Percentiles rank a stretch among this genome's conserved stretches.
These are phyloP conservation scores for Diplosoma virens DNA, from an alignment of 23 tunicate genomes.

Conservation along the genomic window DNA sequence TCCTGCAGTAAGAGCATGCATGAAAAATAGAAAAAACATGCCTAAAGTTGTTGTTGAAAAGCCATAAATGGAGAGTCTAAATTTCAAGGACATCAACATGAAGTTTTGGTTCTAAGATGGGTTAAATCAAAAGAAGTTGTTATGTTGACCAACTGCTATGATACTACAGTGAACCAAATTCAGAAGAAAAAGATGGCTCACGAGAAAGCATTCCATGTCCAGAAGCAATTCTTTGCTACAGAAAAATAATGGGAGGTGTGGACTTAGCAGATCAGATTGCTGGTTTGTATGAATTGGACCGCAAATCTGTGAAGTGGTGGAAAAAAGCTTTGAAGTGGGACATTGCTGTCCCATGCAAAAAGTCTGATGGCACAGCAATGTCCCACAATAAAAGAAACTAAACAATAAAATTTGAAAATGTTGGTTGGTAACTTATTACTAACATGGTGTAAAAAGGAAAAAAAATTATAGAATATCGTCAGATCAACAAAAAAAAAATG, in stretches of 20 bases:
- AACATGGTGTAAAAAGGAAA: constrained; percentile 9
- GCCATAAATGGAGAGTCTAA: constrained; percentile 27
- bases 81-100: constrained; percentile 20
- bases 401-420: not conserved
- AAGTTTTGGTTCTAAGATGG: constrained; percentile 12
- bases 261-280: not conserved
- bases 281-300: not conserved
- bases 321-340: constrained; percentile 11
- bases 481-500: no score
- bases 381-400: constrained; percentile 22
- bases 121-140: constrained; percentile 17
- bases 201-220: not conserved
- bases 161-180: constrained; percentile 18
- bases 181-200: constrained; percentile 1
- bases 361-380: constrained; percentile 23
- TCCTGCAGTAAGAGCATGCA: constrained; percentile 31
- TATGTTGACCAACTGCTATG: constrained; percentile 27
- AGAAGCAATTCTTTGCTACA: not conserved
- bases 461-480: constrained; percentile 20
- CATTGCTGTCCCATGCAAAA: constrained; percentile 23
- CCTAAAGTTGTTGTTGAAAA: no score
- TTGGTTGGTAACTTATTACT: constrained; percentile 14
- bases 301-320: not conserved
- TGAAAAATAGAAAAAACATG: constrained; percentile 25
- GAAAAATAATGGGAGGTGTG: no score